These are phyloP conservation scores for Mesorhabditis spiculigera DNA, from an alignment of 2,888 invertebrate genomes.

Conservation along the genomic window DNA sequence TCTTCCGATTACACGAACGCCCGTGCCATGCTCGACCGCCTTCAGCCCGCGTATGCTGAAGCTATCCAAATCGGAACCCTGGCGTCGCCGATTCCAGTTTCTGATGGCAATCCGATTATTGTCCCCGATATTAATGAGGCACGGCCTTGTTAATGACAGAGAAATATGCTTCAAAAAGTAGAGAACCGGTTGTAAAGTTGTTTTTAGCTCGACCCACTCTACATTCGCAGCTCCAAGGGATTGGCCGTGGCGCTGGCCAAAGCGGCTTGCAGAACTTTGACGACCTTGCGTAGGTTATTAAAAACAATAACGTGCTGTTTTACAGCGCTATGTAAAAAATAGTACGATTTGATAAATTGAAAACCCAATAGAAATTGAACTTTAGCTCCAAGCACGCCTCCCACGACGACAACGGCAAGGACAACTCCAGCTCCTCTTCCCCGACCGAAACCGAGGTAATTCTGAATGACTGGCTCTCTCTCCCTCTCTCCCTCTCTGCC, in stretches of 20 bases:
- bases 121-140: not conserved
- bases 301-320: too few species aligned
- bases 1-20: not conserved
- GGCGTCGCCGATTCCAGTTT: not conserved
- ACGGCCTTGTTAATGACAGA: too few species aligned
- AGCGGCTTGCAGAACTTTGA: not conserved
- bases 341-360: too few species aligned
- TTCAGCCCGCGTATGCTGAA: not conserved
- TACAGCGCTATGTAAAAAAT: too few species aligned
- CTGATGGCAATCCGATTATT: not conserved
- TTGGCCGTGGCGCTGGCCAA: not conserved
- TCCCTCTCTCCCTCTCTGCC: too few species aligned
- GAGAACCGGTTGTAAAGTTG: too few species aligned
- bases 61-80: not conserved
- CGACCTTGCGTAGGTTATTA: not conserved
- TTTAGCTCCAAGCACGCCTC: not conserved
- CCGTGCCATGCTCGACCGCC: not conserved
- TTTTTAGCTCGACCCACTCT: not conserved
- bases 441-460: not conserved
- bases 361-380: too few species aligned
- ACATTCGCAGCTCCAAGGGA: not conserved
- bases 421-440: not conserved
- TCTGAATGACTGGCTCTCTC: too few species aligned
- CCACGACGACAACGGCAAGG: not conserved
- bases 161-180: too few species aligned